Conservation (phyloP, 1,140 invertebrate genomes). For the Harpegnathos saltator region DNA sequence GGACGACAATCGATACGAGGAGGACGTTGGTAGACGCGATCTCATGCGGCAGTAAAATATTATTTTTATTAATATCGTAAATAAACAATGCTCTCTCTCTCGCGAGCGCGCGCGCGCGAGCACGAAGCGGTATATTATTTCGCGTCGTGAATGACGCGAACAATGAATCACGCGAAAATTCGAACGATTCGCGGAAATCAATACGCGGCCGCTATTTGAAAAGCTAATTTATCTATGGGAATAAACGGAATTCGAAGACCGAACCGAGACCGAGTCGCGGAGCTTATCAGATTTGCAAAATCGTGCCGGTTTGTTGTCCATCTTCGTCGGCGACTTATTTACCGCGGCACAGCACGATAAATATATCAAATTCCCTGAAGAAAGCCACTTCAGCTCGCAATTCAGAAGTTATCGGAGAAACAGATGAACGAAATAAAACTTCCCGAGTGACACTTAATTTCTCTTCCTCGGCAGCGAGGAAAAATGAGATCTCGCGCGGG, state of each 20-base stretch:
- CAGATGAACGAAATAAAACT: constrained; percentile 62
- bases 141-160: background rate
- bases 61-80: constrained; percentile 30
- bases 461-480: constrained; percentile 55
- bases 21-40: background rate
- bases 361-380: constrained; percentile 56
- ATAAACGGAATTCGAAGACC: constrained; percentile 23
- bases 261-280: background rate
- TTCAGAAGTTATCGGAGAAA: constrained; percentile 61
- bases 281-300: constrained; percentile 49
- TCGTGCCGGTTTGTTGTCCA: constrained; percentile 34
- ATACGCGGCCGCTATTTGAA: background rate
- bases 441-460: constrained; percentile 61
- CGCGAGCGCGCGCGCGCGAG: too few species aligned
- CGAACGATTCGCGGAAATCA: background rate
- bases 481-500: constrained; percentile 55
- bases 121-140: background rate
- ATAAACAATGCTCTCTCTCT: background rate
- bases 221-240: constrained; percentile 18
- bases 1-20: constrained; percentile 28
- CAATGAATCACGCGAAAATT: background rate
- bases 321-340: constrained; percentile 41
- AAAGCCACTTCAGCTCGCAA: constrained; percentile 59
- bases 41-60: constrained; percentile 16
- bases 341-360: constrained; percentile 41